phyloP scores from a whole-genome alignment of 1,140 invertebrate genomes.

The Periplaneta americana region DNA sequence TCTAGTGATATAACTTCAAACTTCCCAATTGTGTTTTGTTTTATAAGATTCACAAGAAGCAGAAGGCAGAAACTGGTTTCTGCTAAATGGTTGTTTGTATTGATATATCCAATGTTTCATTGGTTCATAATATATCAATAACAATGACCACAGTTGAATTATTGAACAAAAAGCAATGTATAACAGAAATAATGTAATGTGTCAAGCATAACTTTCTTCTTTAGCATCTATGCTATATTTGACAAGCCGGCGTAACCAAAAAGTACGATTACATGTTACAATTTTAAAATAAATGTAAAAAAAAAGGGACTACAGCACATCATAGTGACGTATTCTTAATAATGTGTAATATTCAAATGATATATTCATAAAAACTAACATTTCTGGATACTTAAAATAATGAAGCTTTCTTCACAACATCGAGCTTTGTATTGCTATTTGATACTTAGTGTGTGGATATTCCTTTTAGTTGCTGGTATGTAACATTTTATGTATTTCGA shows the following conservation, averaged over 20 bases:
- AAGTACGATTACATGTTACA: not conserved
- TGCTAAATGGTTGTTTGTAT: too few relatives aligned
- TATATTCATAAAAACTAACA: not conserved
- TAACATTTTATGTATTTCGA: conserved; percentile 21
- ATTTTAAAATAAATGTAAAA: not conserved
- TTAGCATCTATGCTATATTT: not conserved
- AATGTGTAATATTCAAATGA: not conserved
- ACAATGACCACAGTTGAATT: not conserved
- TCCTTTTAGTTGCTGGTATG: conserved; percentile 63
- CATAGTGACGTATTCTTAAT: not conserved
- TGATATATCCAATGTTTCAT: not conserved
- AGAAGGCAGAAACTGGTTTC: too few relatives aligned
- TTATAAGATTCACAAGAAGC: not conserved
- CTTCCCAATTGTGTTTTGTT: not conserved
- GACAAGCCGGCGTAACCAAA: not conserved
- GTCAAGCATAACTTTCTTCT: not conserved
- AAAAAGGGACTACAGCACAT: too few relatives aligned
- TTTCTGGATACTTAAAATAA: conserved; percentile 33
- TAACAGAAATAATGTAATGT: not conserved
- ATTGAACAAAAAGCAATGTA: not conserved
- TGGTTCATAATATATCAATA: not conserved
- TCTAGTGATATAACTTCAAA: not conserved
- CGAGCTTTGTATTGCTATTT: conserved; percentile 71
- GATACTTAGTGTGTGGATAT: conserved; percentile 71
- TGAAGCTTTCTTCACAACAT: conserved; percentile 63